Evolutionary conservation across 1,140 invertebrate species (phyloP).

Genomic region (Brachionus plicatilis): DNA sequence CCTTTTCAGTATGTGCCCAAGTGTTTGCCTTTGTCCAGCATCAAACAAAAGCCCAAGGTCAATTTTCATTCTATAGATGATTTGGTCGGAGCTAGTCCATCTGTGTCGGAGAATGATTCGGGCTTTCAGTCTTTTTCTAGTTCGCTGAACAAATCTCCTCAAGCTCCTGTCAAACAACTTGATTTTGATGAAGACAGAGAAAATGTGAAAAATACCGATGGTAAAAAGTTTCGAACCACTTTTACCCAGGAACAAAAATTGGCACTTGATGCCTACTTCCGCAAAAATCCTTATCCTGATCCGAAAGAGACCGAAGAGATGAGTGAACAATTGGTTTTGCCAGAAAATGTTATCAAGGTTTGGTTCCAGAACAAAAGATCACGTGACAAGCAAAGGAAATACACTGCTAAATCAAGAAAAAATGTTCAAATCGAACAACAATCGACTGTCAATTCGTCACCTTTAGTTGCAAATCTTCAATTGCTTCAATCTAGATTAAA

Average conservation of each 20-base stretch:
- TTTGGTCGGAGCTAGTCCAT: background rate
- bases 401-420: background rate
- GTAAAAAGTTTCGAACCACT: conserved; percentile 39
- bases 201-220: background rate
- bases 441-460: background rate
- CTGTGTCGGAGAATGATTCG: background rate
- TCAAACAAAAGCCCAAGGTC: background rate
- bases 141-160: background rate
- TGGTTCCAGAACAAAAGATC: conserved; percentile 41
- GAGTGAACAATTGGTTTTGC: background rate
- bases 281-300: conserved; percentile 38
- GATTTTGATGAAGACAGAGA: background rate
- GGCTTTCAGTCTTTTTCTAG: background rate
- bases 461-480: conserved; percentile 24
- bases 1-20: background rate
- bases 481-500: background rate
- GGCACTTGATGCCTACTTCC: conserved; percentile 8
- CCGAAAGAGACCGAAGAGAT: conserved; percentile 32
- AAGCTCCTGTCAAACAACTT: background rate
- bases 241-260: conserved; percentile 35
- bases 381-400: conserved; percentile 39
- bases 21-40: background rate
- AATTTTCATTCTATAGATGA: conserved; percentile 9
- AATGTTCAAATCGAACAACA: background rate
- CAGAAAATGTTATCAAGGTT: conserved; percentile 38